Evolutionary conservation across 2,113 vertebrate species (phyloP), one percentile per base, ranked within the genome.

Genomic region (Anarhynchus alexandrinus): DNA sequence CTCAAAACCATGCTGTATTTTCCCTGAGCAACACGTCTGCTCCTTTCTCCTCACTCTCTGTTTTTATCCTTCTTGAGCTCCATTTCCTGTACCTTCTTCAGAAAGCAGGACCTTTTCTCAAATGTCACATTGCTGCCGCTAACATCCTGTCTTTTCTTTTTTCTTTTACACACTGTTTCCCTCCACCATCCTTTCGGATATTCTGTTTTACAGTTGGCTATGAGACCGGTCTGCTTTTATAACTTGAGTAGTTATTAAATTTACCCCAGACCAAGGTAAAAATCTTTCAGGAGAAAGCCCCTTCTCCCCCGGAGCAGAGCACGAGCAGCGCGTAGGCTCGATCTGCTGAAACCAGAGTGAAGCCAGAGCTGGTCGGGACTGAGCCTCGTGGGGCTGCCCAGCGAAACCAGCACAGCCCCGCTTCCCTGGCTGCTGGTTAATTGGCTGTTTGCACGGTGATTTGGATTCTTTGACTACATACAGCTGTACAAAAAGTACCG

Each of bases 251-350:
- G 13, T n/a, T 66, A 1, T 0, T 6, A 26, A n/a, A 55, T 14
- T 36, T 25, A 22, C 11, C 9, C 32, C 49, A 42, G 49, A 38
- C 42, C 32, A 40, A 34, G 36, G 34, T 3, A 9, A 51, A 57
- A 8, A 21, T 0, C 5, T 15, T 40, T 17, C 4, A 7, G 6
- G 43, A 42, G 78, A 34, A 84, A 72, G 15, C 3, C 32, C 13
- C 29, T n/a, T 3, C 49, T 51, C 23, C 12, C 19, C 34, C 32
- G 51, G 62, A 38, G 52, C 27, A 22, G 58, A 38, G 26, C 43
- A 42, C 0, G 3, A 82, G 47, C 47, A 54, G 10, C 1, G 1
- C 0, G 0, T 5, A 27, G 80, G 66, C 51, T 51, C 8, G 22
- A 29, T 30, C 52, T 51, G 70, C 84, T 49, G 15, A 42, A 49